phyloP scores from a whole-genome alignment of 2,888 invertebrate species.

The Nebria brevicollis region DNA sequence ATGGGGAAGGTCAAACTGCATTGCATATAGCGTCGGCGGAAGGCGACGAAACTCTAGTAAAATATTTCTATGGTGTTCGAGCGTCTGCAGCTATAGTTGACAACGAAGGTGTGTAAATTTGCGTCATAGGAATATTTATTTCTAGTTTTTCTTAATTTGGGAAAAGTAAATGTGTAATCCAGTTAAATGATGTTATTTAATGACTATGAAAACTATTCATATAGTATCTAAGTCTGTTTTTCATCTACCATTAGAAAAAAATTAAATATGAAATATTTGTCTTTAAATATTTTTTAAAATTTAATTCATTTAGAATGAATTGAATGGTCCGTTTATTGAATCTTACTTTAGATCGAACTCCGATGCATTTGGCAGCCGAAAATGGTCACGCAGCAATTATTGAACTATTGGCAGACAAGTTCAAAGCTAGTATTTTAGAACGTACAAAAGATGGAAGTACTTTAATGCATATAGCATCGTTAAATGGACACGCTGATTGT shows the following conservation, averaged over 20 bases:
- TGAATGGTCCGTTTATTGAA: neutral
- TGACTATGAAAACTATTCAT: no score
- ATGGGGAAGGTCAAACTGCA: slow-evolving; percentile 94
- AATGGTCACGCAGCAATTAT: slow-evolving; percentile 96
- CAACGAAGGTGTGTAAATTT: slow-evolving; percentile 75
- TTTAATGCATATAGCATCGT: slow-evolving; percentile 97
- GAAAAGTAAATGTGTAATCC: neutral
- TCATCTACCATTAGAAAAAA: neutral
- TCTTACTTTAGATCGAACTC: slow-evolving; percentile 82
- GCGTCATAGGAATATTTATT: slow-evolving; percentile 11
- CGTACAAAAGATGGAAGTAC: slow-evolving; percentile 98
- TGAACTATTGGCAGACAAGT: slow-evolving; percentile 96
- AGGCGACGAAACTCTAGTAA: slow-evolving; percentile 93
- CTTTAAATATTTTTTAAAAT: neutral
- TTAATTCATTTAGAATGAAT: no score
- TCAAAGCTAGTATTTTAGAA: slow-evolving; percentile 95
- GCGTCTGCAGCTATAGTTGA: slow-evolving; percentile 95
- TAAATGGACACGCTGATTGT: slow-evolving; percentile 97
- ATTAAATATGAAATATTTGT: slow-evolving; percentile 46
- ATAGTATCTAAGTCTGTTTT: no score
- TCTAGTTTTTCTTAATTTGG: slow-evolving; percentile 36
- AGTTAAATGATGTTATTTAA: no score
- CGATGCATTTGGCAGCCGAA: slow-evolving; percentile 97
- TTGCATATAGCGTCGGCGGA: slow-evolving; percentile 95
- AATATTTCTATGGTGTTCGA: slow-evolving; percentile 93